Base-by-base conservation (phyloP, 2,888 invertebrate genomes). In the Aphodius sticticus region DNA sequence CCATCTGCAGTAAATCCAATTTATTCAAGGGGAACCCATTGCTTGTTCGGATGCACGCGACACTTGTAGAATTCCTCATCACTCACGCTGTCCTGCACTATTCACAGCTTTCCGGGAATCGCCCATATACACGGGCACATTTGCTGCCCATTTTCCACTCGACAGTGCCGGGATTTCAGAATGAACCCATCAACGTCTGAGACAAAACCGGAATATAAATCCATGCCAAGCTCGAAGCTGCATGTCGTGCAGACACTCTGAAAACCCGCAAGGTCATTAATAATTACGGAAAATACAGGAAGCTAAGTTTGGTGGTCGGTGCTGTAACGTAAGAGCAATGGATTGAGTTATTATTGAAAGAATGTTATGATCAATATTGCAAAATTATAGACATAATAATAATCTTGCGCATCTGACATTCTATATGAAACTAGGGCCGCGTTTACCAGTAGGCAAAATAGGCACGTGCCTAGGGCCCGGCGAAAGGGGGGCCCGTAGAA, bases 41-140 rank as follows among this genome's bases (percentile, higher is more conserved):
- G 53, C 53, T 53, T 53, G 53, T 53, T 53, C 53, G 53, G 53
- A 53, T 53, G 53, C 53, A 53, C 1, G 53, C 53, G 53, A 53
- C 53, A 53, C 53, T 53, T 53, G 53, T 53, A 53, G 53, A 53
- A 53, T 53, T 53, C 53, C 53, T 53, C 53, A 53, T 53, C 53
- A 12, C 53, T 53, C 53, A 53, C 53, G 53, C 53, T 53, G 53
- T 12, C 53, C 53, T 53, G 53, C 53, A 53, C 53, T 9, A 53
- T 53, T 53, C 53, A 53, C 53, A 53, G 53, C 53, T 53, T 53
- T 53, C 53, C 53, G 53, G 53, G 53, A 53, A 53, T 53, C 12
- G 1, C 53, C 53, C 53, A 3, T 53, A 12, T 53, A 53, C 9
- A 53, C 53, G 3, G 6, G 53, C 1, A 53, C 53, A 53, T 53